phyloP scores from a whole-genome alignment of 37 sponge, comb jelly and placozoan genomes.

The Tethya wilhelma region DNA sequence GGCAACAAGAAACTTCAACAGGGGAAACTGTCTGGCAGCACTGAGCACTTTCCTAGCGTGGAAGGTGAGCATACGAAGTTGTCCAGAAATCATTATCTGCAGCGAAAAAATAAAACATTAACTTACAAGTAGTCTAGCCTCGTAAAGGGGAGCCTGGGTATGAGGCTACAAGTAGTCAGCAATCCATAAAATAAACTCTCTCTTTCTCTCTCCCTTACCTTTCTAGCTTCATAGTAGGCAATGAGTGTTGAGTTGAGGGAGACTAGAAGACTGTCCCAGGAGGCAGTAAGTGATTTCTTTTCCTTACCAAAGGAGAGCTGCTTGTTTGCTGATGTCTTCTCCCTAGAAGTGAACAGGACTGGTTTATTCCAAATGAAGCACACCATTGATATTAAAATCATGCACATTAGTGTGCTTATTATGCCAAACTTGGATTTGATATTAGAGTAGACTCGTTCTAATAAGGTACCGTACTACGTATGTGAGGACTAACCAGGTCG shows the following conservation, averaged over 20 bases:
- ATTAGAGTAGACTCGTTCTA: too few species aligned
- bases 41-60: neutral
- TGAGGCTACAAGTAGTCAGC: too few species aligned
- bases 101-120: neutral
- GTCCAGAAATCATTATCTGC: slow-evolving; percentile 25
- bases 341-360: too few species aligned
- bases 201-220: slow-evolving; percentile 9
- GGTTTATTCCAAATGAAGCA: too few species aligned
- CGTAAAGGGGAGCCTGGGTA: neutral
- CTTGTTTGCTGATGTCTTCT: too few species aligned
- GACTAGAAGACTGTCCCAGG: slow-evolving; percentile 26
- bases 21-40: slow-evolving; percentile 16
- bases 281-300: neutral
- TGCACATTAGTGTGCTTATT: too few species aligned
- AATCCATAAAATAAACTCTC: neutral
- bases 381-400: too few species aligned
- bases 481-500: too few species aligned
- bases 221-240: slow-evolving; percentile 44
- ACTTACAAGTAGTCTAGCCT: neutral
- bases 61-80: neutral
- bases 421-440: too few species aligned
- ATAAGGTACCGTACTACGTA: too few species aligned
- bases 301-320: too few species aligned
- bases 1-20: slow-evolving; percentile 38
- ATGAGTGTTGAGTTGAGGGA: slow-evolving; percentile 4